A percentile compares a stretch with the other conserved stretches of the same genome.
Evolutionary conservation across 2,797 vertebrate genomes (phyloP).

Genomic region (Phalanger gymnotis): DNA sequence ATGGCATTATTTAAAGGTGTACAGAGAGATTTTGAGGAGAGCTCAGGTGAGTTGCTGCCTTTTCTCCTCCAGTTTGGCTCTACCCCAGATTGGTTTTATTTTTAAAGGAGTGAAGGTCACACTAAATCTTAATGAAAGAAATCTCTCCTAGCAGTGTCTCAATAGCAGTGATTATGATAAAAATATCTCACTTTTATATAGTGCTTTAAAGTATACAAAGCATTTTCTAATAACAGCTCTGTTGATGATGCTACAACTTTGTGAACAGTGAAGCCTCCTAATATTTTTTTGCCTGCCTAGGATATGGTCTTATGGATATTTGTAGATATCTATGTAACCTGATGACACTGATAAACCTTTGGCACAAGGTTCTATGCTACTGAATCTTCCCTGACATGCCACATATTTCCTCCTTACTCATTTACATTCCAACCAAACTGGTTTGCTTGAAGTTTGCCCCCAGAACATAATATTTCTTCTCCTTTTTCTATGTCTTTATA

Average conservation of each 20-base stretch:
- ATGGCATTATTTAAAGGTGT: no score
- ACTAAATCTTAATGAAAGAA: constrained; percentile 47
- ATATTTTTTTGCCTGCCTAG: not conserved
- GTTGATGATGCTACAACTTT: not conserved
- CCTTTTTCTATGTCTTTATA: not conserved
- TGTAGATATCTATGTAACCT: not conserved
- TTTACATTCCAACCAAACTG: not conserved
- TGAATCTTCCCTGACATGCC: no score
- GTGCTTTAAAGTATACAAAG: no score
- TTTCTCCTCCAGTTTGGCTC: no score
- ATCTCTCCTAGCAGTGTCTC: not conserved
- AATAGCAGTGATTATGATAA: no score
- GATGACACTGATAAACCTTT: no score
- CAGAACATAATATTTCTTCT: not conserved
- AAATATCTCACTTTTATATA: no score
- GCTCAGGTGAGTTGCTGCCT: no score
- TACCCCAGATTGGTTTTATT: not conserved
- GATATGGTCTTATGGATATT: constrained; percentile 35
- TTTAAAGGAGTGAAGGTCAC: constrained; percentile 23
- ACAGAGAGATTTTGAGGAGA: no score
- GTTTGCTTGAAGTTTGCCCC: not conserved
- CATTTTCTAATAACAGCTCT: no score
- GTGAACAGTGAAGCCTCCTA: constrained; percentile 32
- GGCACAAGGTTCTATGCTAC: no score
- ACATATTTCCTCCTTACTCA: no score